These are phyloP conservation scores for Haliclona indistincta DNA, from an alignment of 37 sponge, comb jelly and placozoan genomes.

Conservation along the genomic window DNA sequence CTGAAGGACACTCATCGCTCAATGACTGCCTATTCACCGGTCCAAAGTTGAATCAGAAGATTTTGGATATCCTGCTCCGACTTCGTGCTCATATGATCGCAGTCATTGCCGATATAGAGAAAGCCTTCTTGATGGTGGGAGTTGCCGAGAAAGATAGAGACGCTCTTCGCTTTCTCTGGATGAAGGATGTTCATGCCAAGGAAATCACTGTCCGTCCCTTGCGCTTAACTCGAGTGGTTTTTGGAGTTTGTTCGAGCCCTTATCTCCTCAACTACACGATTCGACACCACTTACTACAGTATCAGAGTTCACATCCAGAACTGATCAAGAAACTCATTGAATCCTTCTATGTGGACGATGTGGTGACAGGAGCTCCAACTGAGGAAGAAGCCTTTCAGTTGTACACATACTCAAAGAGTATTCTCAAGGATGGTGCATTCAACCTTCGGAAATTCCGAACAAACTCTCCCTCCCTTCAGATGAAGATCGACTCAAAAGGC, in stretches of 20 bases:
- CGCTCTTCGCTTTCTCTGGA: slow-evolving; percentile 50
- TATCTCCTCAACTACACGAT: slow-evolving; percentile 47
- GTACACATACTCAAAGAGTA: slow-evolving; percentile 23
- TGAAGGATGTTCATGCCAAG: slow-evolving; percentile 19
- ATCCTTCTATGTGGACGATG: slow-evolving; percentile 41
- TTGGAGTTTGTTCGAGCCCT: slow-evolving; percentile 55
- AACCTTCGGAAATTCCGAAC: slow-evolving; percentile 47
- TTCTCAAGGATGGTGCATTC: slow-evolving; percentile 34
- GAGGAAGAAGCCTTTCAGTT: slow-evolving; percentile 21
- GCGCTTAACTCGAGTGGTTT: slow-evolving; percentile 40
- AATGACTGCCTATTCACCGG: slow-evolving; percentile 29
- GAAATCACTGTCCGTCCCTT: neutral
- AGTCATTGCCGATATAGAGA: slow-evolving; percentile 18
- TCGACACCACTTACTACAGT: slow-evolving; percentile 25
- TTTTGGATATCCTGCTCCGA: too few relatives aligned
- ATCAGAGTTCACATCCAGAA: slow-evolving; percentile 7
- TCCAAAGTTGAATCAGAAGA: too few relatives aligned
- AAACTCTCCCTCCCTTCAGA: slow-evolving; percentile 13
- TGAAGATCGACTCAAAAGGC: slow-evolving; percentile 2
- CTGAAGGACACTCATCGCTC: too few relatives aligned
- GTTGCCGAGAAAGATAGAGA: slow-evolving; percentile 32
- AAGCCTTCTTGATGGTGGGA: slow-evolving; percentile 23
- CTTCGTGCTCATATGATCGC: too few relatives aligned
- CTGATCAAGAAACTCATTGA: slow-evolving; percentile 8
- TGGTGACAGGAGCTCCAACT: slow-evolving; percentile 22